These are phyloP conservation scores for Crenuchus spilurus DNA, from an alignment of 2,797 vertebrate species.

Conservation along the genomic window DNA sequence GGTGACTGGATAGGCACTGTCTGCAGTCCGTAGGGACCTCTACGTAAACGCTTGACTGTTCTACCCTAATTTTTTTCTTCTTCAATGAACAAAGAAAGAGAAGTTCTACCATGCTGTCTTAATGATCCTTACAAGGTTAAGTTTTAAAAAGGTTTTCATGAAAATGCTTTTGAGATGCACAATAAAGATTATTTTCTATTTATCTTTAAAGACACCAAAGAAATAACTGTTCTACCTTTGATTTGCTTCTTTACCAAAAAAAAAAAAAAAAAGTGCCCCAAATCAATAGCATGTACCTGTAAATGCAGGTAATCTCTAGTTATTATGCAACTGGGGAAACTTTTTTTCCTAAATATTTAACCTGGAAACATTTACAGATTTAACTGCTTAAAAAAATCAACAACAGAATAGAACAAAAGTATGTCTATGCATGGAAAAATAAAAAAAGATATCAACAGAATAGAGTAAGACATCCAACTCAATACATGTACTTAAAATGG, in stretches of 20 bases:
- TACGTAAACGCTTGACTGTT: conserved; percentile 10
- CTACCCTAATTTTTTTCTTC: not conserved
- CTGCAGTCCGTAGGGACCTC: conserved; percentile 6
- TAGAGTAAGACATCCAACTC: too few relatives aligned
- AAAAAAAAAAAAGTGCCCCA: too few relatives aligned
- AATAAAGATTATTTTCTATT: not conserved
- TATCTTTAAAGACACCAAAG: not conserved
- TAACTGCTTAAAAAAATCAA: too few relatives aligned
- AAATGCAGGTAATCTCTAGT: not conserved
- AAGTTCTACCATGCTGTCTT: not conserved
- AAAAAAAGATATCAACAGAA: too few relatives aligned
- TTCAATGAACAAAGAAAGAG: not conserved
- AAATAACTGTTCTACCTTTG: not conserved
- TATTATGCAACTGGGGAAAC: not conserved
- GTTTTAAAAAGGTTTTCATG: not conserved
- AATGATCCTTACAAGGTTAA: not conserved
- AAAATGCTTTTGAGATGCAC: not conserved
- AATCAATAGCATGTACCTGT: not conserved
- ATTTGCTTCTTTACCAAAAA: not conserved
- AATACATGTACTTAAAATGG: too few relatives aligned
- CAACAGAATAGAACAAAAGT: too few relatives aligned
- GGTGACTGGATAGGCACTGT: conserved; percentile 13
- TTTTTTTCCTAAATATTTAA: not conserved
- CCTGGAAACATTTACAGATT: not conserved
- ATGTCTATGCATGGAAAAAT: too few relatives aligned